phyloP scores from a whole-genome alignment of 2,888 invertebrate genomes.

The Andrena praecox region DNA sequence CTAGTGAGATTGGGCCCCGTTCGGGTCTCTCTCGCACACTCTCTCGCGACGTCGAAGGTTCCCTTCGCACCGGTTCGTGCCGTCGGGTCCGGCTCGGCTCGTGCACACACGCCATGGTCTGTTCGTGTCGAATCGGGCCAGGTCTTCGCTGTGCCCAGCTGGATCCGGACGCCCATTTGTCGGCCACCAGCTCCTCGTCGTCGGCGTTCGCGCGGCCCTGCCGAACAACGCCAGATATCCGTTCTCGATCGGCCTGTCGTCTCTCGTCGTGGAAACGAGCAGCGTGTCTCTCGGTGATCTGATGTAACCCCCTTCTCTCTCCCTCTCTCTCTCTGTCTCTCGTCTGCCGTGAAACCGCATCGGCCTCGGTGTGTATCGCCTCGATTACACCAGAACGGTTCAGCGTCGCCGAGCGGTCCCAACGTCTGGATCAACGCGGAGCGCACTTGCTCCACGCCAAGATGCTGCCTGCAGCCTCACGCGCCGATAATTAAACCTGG shows the following conservation, averaged over 20 bases:
- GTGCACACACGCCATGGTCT: slow-evolving; percentile 70
- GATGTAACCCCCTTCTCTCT: slow-evolving; percentile 70
- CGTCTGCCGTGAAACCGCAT: slow-evolving; percentile 70
- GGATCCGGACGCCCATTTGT: slow-evolving; percentile 62
- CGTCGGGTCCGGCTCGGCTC: slow-evolving; percentile 67
- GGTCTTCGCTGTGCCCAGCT: slow-evolving; percentile 65
- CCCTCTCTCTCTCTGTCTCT: slow-evolving; percentile 40
- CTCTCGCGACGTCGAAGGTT: slow-evolving; percentile 66
- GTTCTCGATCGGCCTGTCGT: slow-evolving; percentile 56
- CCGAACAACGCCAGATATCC: slow-evolving; percentile 42
- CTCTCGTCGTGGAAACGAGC: slow-evolving; percentile 52
- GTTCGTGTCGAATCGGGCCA: slow-evolving; percentile 71
- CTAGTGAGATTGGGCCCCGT: slow-evolving; percentile 74
- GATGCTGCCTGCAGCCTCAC: slow-evolving; percentile 44
- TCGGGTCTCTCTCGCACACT: slow-evolving; percentile 65
- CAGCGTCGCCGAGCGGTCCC: slow-evolving; percentile 69
- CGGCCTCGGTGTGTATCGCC: slow-evolving; percentile 67
- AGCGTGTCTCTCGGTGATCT: slow-evolving; percentile 62
- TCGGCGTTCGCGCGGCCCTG: slow-evolving; percentile 44
- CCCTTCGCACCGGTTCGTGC: slow-evolving; percentile 68
- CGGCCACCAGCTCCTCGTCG: slow-evolving; percentile 47
- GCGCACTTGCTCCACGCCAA: slow-evolving; percentile 62
- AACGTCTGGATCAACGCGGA: slow-evolving; percentile 64
- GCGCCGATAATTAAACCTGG: slow-evolving; percentile 3
- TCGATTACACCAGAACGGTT: slow-evolving; percentile 71